Conservation (phyloP, 2,113 vertebrate species). For the Vulpes vulpes region DNA sequence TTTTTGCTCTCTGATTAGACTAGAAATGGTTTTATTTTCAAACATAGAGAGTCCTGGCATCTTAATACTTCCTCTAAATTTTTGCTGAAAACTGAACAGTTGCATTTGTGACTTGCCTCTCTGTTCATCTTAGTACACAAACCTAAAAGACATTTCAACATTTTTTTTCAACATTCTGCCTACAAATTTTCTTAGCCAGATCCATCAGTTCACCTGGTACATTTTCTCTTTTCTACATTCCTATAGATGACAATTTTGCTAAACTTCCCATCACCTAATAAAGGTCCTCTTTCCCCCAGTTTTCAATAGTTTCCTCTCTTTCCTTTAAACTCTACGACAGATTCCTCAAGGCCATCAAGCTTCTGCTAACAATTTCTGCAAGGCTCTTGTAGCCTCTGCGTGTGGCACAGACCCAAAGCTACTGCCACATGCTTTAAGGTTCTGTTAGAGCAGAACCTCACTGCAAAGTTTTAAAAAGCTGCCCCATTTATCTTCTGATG, state of each 20-base stretch:
- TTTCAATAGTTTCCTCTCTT: neutral
- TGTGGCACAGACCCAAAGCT: neutral
- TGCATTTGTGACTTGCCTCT: neutral
- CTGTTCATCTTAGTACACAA: neutral
- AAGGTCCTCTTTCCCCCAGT: neutral
- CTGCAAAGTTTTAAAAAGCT: neutral
- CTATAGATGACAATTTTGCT: neutral
- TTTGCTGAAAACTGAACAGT: neutral
- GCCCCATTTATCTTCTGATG: neutral
- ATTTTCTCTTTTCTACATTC: neutral
- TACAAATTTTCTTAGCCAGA: neutral
- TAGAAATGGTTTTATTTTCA: conserved; percentile 50
- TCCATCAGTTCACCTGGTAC: neutral
- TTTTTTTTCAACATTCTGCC: neutral
- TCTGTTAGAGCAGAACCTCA: neutral
- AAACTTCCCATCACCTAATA: neutral
- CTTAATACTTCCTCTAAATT: conserved; percentile 15
- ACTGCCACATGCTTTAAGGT: neutral
- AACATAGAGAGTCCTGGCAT: neutral
- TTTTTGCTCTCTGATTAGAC: neutral
- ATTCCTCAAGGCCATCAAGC: neutral
- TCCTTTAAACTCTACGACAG: neutral
- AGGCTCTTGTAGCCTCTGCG: neutral
- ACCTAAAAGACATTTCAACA: neutral
- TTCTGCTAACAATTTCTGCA: conserved; percentile 41